Evolutionary conservation across 2,888 invertebrate species (phyloP), one percentile per base, ranked within the genome.

Genomic region (Idaea dimidiata): DNA sequence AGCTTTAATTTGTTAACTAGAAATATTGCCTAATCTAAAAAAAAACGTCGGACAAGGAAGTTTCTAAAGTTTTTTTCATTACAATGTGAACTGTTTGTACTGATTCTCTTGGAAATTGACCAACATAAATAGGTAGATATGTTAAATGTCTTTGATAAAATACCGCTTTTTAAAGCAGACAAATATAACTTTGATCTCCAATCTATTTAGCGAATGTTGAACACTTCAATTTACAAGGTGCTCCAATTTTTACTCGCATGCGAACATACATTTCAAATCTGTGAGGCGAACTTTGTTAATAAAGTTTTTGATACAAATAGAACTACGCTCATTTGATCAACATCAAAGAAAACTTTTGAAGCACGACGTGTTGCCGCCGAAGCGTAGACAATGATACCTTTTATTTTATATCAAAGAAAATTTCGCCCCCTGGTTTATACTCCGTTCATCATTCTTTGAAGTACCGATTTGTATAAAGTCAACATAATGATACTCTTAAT

Each of bases 301-400:
- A 81, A 81, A 81, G 79, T 81, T 81, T 84, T 81, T 79, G 77
- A 83, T 78, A 78, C 81, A 82, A 84, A 83, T 81, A 74, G 79
- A 83, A 80, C 72, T 81, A 78, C 75, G 76, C 83, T 84, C 82
- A 87, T 86, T 87, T 87, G 82, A 86, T 87, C 83, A 82, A 87
- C 86, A 83, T 88, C 87, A 88, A 87, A 87, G 85, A 77, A 81
- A 83, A 81, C 82, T 82, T 80, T 85, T 80, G 86, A 86, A 86
- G 86, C 81, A 79, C 80, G 79, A 83, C 78, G 80, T 64, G 63
- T 68, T 71, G 66, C 69, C 70, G 66, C 75, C 82, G 82, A 81
- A 81, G 81, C 84, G 82, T 79, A 84, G 84, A 86, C 87, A 86
- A 87, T 86, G 83, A 87, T 86, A 84, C 84, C 84, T 85, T 87